Evolutionary conservation across 2,113 vertebrate genomes (phyloP).

Genomic region (Circaetus cinerascens): DNA sequence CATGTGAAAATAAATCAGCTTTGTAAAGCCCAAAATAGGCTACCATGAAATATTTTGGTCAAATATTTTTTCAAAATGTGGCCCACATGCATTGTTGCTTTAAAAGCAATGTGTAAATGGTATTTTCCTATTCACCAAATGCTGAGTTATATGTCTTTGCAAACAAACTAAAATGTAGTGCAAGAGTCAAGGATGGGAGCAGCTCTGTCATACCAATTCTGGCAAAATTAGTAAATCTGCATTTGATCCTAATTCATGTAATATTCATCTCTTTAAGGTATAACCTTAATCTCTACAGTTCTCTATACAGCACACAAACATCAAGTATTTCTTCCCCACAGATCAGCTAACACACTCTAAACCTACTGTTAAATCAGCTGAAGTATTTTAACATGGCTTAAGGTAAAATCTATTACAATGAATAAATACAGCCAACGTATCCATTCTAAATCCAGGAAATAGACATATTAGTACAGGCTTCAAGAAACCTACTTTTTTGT

Average conservation of each 20-base stretch:
- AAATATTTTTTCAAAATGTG: background rate
- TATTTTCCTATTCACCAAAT: background rate
- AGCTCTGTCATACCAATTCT: background rate
- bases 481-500: background rate
- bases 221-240: background rate
- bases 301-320: background rate
- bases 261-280: background rate
- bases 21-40: background rate
- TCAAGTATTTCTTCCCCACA: rapidly evolving
- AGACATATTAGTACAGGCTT: background rate
- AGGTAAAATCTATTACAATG: background rate
- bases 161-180: background rate
- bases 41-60: background rate
- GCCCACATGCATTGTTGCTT: rapidly evolving
- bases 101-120: too few relatives aligned
- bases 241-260: background rate
- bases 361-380: background rate
- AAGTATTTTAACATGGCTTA: background rate
- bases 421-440: background rate
- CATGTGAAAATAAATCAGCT: background rate
- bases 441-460: background rate
- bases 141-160: background rate
- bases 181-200: background rate
- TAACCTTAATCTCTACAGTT: background rate
- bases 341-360: background rate